These are phyloP conservation scores for Prunella strophiata DNA, from an alignment of 2,797 vertebrate genomes.

Conservation along the genomic window DNA sequence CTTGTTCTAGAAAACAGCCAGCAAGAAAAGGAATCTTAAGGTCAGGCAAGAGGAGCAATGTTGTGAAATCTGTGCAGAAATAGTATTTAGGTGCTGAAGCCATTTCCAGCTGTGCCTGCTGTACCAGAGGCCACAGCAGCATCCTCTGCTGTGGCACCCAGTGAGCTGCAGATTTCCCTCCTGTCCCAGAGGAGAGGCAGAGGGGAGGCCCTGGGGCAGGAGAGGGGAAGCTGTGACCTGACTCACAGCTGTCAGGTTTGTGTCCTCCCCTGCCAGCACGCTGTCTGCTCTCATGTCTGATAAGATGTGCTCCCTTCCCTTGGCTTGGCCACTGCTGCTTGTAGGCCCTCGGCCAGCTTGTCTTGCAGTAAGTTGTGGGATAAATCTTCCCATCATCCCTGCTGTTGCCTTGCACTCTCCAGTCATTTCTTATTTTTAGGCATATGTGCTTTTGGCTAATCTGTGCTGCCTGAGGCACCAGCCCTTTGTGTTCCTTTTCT, in stretches of 20 bases:
- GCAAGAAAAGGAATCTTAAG: background rate
- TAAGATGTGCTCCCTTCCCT: background rate
- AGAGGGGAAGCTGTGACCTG: background rate
- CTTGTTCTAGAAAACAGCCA: background rate
- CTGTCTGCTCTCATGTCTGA: background rate
- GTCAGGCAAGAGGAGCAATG: background rate
- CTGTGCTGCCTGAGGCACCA: background rate
- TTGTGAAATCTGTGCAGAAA: background rate
- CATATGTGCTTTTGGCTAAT: background rate
- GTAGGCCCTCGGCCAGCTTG: background rate
- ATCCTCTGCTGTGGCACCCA: accelerated
- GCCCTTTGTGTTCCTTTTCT: background rate
- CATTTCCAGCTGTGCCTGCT: background rate
- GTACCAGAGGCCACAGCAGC: accelerated
- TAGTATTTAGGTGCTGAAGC: background rate
- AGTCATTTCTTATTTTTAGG: conserved; percentile 20
- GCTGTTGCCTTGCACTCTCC: background rate
- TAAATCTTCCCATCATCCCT: background rate
- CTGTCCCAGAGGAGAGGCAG: background rate
- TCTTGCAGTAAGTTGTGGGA: background rate
- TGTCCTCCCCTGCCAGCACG: background rate
- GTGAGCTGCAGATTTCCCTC: background rate
- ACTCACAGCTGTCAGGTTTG: background rate
- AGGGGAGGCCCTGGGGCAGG: background rate
- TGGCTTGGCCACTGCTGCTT: background rate